Conservation (phyloP, 1,140 invertebrate genomes). For the Drosophila paulistorum region DNA sequence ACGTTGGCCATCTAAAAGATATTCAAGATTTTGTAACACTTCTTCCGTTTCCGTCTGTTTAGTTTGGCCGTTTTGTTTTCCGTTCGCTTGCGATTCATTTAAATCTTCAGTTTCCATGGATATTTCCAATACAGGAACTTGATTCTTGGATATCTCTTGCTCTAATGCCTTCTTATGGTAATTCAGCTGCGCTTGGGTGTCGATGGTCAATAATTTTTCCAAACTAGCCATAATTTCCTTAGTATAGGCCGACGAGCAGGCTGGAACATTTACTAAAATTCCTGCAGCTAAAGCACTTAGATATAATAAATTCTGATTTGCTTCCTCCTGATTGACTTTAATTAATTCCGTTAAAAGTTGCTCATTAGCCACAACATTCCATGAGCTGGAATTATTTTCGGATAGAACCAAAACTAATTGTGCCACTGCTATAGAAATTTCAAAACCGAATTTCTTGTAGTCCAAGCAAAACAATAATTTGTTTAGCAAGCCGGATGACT, state of each 20-base stretch:
- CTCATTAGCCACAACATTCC: slow-evolving; percentile 84
- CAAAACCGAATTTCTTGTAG: slow-evolving; percentile 84
- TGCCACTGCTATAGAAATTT: slow-evolving; percentile 85
- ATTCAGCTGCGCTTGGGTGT: slow-evolving; percentile 26
- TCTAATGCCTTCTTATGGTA: slow-evolving; percentile 19
- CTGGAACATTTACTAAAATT: slow-evolving; percentile 84
- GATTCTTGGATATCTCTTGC: slow-evolving; percentile 23
- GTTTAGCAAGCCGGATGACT: slow-evolving; percentile 86
- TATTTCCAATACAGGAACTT: slow-evolving; percentile 36
- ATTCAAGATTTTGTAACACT: slow-evolving; percentile 83
- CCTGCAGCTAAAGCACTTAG: slow-evolving; percentile 84
- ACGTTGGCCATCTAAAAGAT: slow-evolving; percentile 86
- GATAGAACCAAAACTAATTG: slow-evolving; percentile 88
- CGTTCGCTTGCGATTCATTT: slow-evolving; percentile 21
- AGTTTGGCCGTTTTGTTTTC: not conserved
- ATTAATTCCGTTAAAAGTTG: slow-evolving; percentile 83
- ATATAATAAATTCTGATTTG: slow-evolving; percentile 82
- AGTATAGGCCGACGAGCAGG: slow-evolving; percentile 69
- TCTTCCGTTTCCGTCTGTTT: slow-evolving; percentile 45
- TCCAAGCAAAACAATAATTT: slow-evolving; percentile 84
- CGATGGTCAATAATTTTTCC: slow-evolving; percentile 34
- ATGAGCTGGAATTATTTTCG: slow-evolving; percentile 86
- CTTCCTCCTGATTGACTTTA: slow-evolving; percentile 67
- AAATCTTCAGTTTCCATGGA: slow-evolving; percentile 48
- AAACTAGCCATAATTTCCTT: slow-evolving; percentile 34